These are phyloP conservation scores for Teinopalpus imperialis DNA, from an alignment of 2,888 invertebrate genomes.

Conservation along the genomic window DNA sequence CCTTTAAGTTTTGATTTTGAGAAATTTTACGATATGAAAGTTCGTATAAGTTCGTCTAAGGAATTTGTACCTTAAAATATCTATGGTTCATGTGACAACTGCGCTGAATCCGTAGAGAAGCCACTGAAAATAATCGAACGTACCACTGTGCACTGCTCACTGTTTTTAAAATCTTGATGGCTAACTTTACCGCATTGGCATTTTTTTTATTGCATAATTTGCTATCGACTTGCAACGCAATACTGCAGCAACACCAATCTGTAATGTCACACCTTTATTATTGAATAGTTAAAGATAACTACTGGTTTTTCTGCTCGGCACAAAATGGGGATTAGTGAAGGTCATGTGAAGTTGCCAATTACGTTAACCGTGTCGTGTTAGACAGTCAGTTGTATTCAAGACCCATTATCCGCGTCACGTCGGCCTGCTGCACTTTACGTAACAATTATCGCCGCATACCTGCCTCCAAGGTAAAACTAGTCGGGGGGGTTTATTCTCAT, in stretches of 20 bases:
- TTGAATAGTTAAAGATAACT: conserved; percentile 1
- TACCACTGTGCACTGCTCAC: background rate
- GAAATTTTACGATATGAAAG: too few relatives aligned
- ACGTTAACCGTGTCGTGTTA: conserved; percentile 37
- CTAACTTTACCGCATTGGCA: background rate
- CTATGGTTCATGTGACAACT: conserved; percentile 28
- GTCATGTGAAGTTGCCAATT: conserved; percentile 44
- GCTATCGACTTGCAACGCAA: background rate
- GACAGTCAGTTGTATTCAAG: conserved; percentile 14
- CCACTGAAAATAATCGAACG: conserved; percentile 1
- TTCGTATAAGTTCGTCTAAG: too few relatives aligned
- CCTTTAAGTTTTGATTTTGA: too few relatives aligned
- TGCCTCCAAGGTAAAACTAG: conserved; percentile 19
- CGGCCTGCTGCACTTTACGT: conserved; percentile 43
- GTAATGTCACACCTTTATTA: conserved; percentile 12
- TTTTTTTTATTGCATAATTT: background rate
- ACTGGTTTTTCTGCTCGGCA: conserved; percentile 57
- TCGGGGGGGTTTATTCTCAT: conserved; percentile 4
- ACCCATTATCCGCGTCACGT: conserved; percentile 30
- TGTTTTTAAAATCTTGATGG: conserved; percentile 5
- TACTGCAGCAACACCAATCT: conserved; percentile 6
- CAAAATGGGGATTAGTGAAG: conserved; percentile 66
- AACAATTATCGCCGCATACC: conserved; percentile 32
- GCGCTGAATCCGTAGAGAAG: conserved; percentile 10
- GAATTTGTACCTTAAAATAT: conserved; percentile 26